Conservation (phyloP, 2,888 invertebrate species). For the Tribolium freemani region DNA sequence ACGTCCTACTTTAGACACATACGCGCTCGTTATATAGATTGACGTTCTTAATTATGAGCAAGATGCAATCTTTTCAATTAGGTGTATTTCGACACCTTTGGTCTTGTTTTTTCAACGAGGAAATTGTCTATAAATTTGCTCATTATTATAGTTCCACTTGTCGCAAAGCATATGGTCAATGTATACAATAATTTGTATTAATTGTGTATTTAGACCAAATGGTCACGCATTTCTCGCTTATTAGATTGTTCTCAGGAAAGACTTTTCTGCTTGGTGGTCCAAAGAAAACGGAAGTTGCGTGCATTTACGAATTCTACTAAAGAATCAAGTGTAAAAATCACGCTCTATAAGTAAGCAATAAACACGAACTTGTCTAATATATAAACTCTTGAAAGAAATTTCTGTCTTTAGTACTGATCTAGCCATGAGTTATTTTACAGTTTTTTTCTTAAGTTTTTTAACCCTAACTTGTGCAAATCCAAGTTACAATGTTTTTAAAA, state of each 20-base stretch:
- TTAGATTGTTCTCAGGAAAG: background rate
- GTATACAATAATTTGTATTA: background rate
- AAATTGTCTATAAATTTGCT: background rate
- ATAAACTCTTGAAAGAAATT: background rate
- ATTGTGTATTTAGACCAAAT: background rate
- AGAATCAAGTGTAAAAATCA: constrained; percentile 9
- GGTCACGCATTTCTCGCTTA: background rate
- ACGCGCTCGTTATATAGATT: constrained; percentile 17
- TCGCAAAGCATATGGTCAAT: background rate
- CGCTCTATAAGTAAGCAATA: background rate
- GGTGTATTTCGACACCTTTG: background rate
- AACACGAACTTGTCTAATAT: constrained; percentile 31
- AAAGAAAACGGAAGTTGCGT: background rate
- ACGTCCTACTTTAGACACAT: constrained; percentile 13
- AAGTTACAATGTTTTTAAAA: constrained; percentile 69
- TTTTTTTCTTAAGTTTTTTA: constrained; percentile 19
- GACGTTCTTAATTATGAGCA: constrained; percentile 1
- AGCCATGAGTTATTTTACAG: constrained; percentile 13
- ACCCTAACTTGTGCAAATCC: constrained; percentile 6
- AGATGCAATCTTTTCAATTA: constrained; percentile 1
- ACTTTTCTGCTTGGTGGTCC: background rate
- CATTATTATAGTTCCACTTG: background rate
- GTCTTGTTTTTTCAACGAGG: background rate
- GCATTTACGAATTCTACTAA: constrained; percentile 4
- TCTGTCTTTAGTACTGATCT: constrained; percentile 4